These are phyloP conservation scores for Trissonchulus sp. DNA, from an alignment of 2,888 invertebrate species.

Conservation along the genomic window DNA sequence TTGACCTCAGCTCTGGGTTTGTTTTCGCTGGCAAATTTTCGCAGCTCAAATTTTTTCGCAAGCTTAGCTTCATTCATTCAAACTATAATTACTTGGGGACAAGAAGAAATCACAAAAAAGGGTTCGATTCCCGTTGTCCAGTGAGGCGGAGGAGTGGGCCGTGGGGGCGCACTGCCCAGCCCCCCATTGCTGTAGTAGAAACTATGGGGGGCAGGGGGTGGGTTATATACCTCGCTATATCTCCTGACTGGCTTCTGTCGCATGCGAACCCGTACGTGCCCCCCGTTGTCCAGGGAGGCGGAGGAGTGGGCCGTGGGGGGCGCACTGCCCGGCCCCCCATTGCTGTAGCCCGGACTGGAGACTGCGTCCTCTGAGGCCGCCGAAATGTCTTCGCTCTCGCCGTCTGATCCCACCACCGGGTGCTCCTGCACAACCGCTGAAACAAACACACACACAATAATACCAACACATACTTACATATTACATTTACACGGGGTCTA, in stretches of 20 bases:
- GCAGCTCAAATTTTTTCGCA: too few relatives aligned
- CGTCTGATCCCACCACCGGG: conserved; percentile 47
- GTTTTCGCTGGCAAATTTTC: too few relatives aligned
- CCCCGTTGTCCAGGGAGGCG: neutral
- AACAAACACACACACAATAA: conserved; percentile 32
- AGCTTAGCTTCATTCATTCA: too few relatives aligned
- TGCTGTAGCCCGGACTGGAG: conserved; percentile 25
- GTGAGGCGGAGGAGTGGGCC: neutral
- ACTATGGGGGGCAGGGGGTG: too few relatives aligned
- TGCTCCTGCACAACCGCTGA: conserved; percentile 51
- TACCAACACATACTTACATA: neutral
- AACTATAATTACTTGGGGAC: too few relatives aligned
- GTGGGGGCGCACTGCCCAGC: conserved; percentile 28
- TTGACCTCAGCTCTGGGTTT: too few relatives aligned
- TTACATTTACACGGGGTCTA: neutral
- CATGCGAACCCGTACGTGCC: conserved; percentile 47
- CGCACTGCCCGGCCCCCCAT: conserved; percentile 32
- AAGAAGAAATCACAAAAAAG: too few relatives aligned
- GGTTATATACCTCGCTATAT: conserved; percentile 50
- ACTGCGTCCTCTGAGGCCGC: conserved; percentile 41
- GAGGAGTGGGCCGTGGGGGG: neutral
- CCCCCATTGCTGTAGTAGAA: conserved; percentile 30
- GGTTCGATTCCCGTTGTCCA: conserved; percentile 2
- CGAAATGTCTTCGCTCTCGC: conserved; percentile 48
- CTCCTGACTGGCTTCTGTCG: conserved; percentile 45